A percentile compares a stretch with the other conserved stretches of the same genome.
Evolutionary conservation across 2,888 invertebrate species (phyloP).

Genomic region (Lasioglossum calceatum): DNA sequence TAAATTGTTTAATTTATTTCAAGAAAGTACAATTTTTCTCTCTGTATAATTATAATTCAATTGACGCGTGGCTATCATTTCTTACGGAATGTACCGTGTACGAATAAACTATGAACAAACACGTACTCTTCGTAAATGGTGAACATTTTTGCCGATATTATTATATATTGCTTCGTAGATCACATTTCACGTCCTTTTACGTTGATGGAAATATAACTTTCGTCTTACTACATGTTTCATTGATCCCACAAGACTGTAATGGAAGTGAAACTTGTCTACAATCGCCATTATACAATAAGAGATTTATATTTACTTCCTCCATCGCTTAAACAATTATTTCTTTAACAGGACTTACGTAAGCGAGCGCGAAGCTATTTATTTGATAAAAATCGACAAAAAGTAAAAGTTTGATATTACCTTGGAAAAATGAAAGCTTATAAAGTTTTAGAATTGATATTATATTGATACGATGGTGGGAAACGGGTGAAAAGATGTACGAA

Average conservation of each 20-base stretch:
- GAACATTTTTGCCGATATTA: not conserved
- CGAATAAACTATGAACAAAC: not conserved
- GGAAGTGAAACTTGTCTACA: not conserved
- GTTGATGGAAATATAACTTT: not conserved
- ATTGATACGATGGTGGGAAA: not conserved
- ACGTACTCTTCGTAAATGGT: not conserved
- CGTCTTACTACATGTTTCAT: not conserved
- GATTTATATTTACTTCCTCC: not conserved
- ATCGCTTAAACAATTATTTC: not conserved
- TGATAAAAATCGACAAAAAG: not conserved
- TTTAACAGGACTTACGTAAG: not conserved
- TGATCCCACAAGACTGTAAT: not conserved
- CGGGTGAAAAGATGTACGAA: not conserved
- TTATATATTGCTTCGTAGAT: not conserved
- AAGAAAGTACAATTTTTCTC: not conserved
- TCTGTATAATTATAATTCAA: not conserved
- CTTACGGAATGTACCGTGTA: not conserved
- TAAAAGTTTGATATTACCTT: not conserved
- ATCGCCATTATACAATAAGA: not conserved
- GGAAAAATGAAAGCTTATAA: not conserved
- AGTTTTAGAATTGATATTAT: not conserved
- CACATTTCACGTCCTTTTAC: not conserved
- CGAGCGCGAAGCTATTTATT: not conserved
- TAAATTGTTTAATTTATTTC: too few species aligned
- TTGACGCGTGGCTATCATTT: not conserved